Evolutionary conservation across 1,140 invertebrate genomes (phyloP).

Genomic region (Branchinecta lindahli): DNA sequence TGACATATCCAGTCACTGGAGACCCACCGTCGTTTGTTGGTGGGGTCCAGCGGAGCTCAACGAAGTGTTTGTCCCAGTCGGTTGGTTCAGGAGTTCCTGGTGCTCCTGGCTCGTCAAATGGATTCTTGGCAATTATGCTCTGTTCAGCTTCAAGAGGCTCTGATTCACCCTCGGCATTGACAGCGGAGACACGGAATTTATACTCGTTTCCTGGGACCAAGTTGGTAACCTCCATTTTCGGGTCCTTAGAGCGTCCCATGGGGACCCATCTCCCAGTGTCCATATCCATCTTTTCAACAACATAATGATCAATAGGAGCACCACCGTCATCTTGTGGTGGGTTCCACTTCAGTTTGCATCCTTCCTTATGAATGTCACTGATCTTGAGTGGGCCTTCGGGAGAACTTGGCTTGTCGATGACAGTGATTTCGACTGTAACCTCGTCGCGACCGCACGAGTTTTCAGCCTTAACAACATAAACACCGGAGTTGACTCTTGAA

Average conservation of each 20-base stretch:
- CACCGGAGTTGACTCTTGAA: conserved; percentile 64
- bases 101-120: conserved; percentile 83
- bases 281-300: conserved; percentile 73
- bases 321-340: conserved; percentile 80
- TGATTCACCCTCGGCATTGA: conserved; percentile 87
- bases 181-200: conserved; percentile 87
- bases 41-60: conserved; percentile 79
- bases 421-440: conserved; percentile 68
- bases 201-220: conserved; percentile 83
- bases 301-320: conserved; percentile 73
- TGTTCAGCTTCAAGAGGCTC: conserved; percentile 76
- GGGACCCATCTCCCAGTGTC: conserved; percentile 56
- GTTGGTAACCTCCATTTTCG: conserved; percentile 66
- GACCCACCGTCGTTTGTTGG: conserved; percentile 77
- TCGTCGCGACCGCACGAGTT: conserved; percentile 82
- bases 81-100: conserved; percentile 71
- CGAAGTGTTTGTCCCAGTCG: conserved; percentile 89
- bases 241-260: conserved; percentile 57
- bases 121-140: conserved; percentile 90
- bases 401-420: conserved; percentile 70
- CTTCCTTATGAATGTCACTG: conserved; percentile 80
- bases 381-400: conserved; percentile 85
- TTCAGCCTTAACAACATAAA: conserved; percentile 70
- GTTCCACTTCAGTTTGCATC: conserved; percentile 85
- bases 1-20: conserved; percentile 79